Base-by-base conservation (phyloP, 1,140 invertebrate genomes). In the Oedothorax gibbosus region DNA sequence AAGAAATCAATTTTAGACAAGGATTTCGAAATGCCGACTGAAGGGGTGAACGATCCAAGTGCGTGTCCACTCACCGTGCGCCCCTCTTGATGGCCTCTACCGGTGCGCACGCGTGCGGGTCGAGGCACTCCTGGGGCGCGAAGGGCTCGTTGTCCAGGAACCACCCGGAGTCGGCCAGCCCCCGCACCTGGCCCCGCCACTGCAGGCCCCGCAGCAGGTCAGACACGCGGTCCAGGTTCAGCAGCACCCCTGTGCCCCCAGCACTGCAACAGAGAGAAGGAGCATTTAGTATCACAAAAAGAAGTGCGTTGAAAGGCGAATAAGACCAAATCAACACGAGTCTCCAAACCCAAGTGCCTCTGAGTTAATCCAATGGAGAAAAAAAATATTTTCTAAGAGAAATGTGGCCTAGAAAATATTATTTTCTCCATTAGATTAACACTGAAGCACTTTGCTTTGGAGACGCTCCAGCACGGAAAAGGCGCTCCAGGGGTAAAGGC, bases 151-250 rank as follows among this genome's bases (percentile, higher is more conserved):
- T 93, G 90, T 98, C 97, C 21, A 98, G 90, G 88, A 98, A 98
- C 97, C 97, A 98, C 15, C 96, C 97, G 4, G 96, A 97, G 89
- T 98, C 97, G 0, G 95, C 94, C 0, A 97, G 92, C 14, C 95
- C 96, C 3, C 94, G 91, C 15, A 98, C 94, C 2, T 94, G 92
- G 0, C 95, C 93, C 71, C 94, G 92, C 7, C 91, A 91, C 66
- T 94, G 92, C 7, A 95, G 62, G 53, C 51, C 86, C 2, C 65
- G 89, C 62, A 95, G 91, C 77, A 89, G 87, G 65, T 94, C 93
- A 21, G 95, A 92, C 2, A 97, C 93, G 12, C 93, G 92, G 90
- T 98, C 96, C 66, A 97, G 90, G 88, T 98, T 98, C 7, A 98
- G 90, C 92, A 98, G 94, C 0, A 98, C 96, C 65, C 97, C 97